Evolutionary conservation across 2,113 vertebrate species (phyloP), one percentile per base, ranked within the genome.

Genomic region (Bombycilla garrulus): DNA sequence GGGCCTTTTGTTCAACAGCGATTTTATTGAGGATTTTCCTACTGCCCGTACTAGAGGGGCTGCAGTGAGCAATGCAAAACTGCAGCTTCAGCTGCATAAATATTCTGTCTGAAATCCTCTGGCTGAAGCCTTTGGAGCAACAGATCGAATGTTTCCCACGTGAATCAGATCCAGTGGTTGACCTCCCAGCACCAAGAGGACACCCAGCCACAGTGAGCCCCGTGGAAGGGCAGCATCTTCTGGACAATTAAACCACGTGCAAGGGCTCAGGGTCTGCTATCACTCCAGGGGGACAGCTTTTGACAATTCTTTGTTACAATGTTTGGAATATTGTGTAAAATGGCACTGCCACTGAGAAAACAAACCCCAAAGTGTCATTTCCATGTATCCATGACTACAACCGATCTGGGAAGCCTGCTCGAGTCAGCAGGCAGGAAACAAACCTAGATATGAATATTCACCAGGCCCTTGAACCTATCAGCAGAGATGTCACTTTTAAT

Each of bases 331-430:
- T 1, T 38, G 92, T 70, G 26, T 12, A 20, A 57, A 80, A 77
- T 79, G 62, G 33, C 73, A 58, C 5, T 40, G 79, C 40, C 26
- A 5, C 80, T 15, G 70, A 67, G 80, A 53, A 95, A 95, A 94
- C 72, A 95, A 88, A 83, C 12, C 72, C 71, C 28, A 25, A 91
- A 87, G 79, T 87, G 93, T 33, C 60, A 73, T 57, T 81, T 73
- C 80, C 60, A 77, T 25, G 90, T 97, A 72, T 96, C 96, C 96
- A 96, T 96, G 95, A 44, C 96, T 96, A 97, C 94, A 53, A 5
- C 15, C 9, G 85, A 54, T 80, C 74, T 21, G 47, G 82, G 82
- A 94, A 86, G 94, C 47, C 24, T 29, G 60, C 85, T 86, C 50
- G 0, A 93, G 90, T 62, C 88, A 80, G 88, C 64, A 95, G 81